Conservation (phyloP, 2,113 vertebrate genomes). For the Indicator indicator region DNA sequence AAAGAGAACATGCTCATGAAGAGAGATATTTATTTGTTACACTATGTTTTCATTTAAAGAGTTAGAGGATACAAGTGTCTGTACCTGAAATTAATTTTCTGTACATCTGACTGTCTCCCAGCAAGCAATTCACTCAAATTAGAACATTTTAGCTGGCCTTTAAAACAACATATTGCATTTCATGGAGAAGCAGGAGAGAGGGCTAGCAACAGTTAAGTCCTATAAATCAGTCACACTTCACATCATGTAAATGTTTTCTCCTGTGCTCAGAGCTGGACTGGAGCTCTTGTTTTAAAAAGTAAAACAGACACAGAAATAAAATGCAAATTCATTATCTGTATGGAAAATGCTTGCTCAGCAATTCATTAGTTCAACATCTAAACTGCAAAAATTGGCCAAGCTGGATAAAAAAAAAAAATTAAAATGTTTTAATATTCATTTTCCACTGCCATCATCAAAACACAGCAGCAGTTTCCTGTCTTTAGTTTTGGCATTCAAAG, state of each 20-base stretch:
- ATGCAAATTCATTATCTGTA: constrained; percentile 16
- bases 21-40: constrained; percentile 55
- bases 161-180: neutral
- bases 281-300: constrained; percentile 24
- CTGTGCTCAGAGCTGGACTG: neutral
- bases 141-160: constrained; percentile 14
- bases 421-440: constrained; percentile 39
- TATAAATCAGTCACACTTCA: neutral
- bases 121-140: constrained; percentile 26
- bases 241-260: neutral
- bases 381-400: constrained; percentile 12
- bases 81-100: constrained; percentile 37
- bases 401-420: neutral
- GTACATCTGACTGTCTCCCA: constrained; percentile 21
- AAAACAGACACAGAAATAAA: constrained; percentile 31
- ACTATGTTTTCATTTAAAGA: constrained; percentile 44
- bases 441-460: constrained; percentile 32
- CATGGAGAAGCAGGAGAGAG: neutral
- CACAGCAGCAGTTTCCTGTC: neutral
- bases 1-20: neutral
- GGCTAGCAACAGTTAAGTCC: neutral
- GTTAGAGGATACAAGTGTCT: constrained; percentile 37
- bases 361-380: neutral
- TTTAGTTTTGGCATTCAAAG: constrained; percentile 28
- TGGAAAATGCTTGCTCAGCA: neutral